Percentiles rank a stretch among this genome's conserved stretches.
These are phyloP conservation scores for Spea multiplicata DNA, from an alignment of 2,113 vertebrate species.

Conservation along the genomic window DNA sequence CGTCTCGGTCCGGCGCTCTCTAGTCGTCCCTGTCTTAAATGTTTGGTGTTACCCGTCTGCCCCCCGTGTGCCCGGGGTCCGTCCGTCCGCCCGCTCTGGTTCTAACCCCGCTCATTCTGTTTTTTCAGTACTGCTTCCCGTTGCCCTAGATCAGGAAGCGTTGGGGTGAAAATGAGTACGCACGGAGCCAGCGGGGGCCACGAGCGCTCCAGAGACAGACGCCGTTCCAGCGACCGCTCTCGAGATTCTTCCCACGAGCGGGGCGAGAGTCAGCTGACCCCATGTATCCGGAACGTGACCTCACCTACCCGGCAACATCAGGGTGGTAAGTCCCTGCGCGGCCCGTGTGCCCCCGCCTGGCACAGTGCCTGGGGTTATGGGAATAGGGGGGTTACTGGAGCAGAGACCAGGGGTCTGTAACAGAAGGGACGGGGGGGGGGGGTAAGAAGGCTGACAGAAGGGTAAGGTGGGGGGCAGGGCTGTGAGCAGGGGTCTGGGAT, in stretches of 20 bases:
- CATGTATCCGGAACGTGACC: slow-evolving; percentile 95
- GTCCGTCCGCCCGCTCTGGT: background rate
- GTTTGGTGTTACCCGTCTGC: too few species aligned
- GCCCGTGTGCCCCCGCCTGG: slow-evolving; percentile 56
- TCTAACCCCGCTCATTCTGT: background rate
- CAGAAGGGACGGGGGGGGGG: too few species aligned
- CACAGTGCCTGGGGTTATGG: too few species aligned
- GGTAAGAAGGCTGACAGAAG: too few species aligned
- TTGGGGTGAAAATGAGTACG: slow-evolving; percentile 88
- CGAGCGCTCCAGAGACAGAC: slow-evolving; percentile 90
- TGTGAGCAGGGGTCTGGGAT: too few species aligned
- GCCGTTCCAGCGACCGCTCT: slow-evolving; percentile 93
- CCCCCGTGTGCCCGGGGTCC: background rate
- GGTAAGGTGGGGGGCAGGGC: too few species aligned
- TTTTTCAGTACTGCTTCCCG: slow-evolving; percentile 54
- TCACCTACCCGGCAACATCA: slow-evolving; percentile 94
- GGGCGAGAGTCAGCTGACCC: slow-evolving; percentile 91
- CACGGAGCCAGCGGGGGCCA: slow-evolving; percentile 87
- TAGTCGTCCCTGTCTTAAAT: too few species aligned
- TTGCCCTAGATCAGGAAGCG: slow-evolving; percentile 71
- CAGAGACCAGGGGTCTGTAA: too few species aligned
- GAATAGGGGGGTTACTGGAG: too few species aligned
- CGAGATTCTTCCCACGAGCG: slow-evolving; percentile 96
- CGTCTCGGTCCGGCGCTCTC: too few species aligned
- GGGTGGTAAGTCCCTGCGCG: slow-evolving; percentile 78